phyloP scores from a whole-genome alignment of 2,888 invertebrate species.

The Drosophila testacea region DNA sequence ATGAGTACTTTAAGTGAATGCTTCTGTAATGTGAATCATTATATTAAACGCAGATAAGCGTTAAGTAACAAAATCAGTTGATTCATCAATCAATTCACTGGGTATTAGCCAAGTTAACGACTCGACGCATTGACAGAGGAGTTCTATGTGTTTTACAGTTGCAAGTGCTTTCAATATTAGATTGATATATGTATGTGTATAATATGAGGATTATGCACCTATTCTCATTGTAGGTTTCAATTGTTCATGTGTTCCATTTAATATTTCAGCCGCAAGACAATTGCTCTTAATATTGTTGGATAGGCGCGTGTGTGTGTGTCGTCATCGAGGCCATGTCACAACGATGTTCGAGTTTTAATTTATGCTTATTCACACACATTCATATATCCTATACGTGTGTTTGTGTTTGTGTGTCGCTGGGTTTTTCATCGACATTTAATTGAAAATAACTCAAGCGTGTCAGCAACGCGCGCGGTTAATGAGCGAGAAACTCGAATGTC shows the following conservation, averaged over 20 bases:
- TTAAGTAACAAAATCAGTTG: constrained; percentile 25
- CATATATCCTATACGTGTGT: constrained; percentile 11
- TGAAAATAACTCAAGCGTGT: constrained; percentile 81
- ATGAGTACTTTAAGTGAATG: constrained; percentile 11
- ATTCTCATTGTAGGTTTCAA: constrained; percentile 25
- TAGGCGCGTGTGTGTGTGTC: constrained; percentile 29
- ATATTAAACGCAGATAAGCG: constrained; percentile 17
- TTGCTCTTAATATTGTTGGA: constrained; percentile 56
- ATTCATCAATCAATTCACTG: constrained; percentile 48
- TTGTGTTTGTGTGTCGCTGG: constrained; percentile 47
- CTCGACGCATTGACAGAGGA: not conserved
- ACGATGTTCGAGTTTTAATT: constrained; percentile 64
- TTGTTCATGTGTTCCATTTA: constrained; percentile 46
- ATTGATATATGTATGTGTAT: constrained; percentile 11
- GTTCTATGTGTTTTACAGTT: constrained; percentile 1
- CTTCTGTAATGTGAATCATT: constrained; percentile 19
- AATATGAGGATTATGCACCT: constrained; percentile 1
- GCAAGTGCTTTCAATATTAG: constrained; percentile 4
- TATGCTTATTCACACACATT: constrained; percentile 61
- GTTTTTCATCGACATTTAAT: constrained; percentile 79
- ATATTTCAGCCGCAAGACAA: constrained; percentile 58
- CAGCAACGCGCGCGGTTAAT: constrained; percentile 79
- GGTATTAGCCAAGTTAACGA: constrained; percentile 36
- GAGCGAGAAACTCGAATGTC: constrained; percentile 80
- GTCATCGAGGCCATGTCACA: constrained; percentile 55